These are phyloP conservation scores for Archilochus colubris DNA, from an alignment of 2,113 vertebrate species.

Conservation along the genomic window DNA sequence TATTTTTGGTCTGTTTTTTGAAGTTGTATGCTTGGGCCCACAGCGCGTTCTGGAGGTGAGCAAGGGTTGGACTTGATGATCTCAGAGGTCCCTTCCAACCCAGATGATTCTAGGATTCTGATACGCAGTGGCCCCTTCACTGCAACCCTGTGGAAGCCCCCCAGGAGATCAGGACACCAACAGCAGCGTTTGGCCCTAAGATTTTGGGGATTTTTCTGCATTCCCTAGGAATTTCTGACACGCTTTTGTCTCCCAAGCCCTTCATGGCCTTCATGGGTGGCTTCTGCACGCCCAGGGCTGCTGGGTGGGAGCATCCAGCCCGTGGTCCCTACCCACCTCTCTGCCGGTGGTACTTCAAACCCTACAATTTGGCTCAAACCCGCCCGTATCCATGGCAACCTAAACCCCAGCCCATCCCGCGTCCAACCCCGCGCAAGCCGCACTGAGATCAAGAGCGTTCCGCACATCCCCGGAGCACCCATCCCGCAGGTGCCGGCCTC, in stretches of 20 bases:
- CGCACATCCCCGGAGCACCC: background rate
- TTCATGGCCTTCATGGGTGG: too few relatives aligned
- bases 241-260: accelerated
- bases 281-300: too few relatives aligned
- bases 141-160: accelerated
- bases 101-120: too few relatives aligned
- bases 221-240: accelerated
- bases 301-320: too few relatives aligned
- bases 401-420: background rate
- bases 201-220: accelerated
- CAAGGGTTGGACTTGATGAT: too few relatives aligned
- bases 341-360: background rate
- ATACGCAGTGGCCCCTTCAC: accelerated
- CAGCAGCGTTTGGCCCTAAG: background rate
- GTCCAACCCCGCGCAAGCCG: background rate
- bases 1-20: too few relatives aligned
- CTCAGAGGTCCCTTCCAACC: too few relatives aligned
- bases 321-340: background rate
- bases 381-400: background rate
- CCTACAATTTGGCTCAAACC: background rate
- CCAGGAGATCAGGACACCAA: accelerated
- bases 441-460: too few relatives aligned
- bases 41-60: accelerated
- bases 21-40: background rate
- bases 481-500: background rate